A percentile compares a stretch with the other conserved stretches of the same genome.
Evolutionary conservation across 2,797 vertebrate genomes (phyloP).

Genomic region (Todus mexicanus): DNA sequence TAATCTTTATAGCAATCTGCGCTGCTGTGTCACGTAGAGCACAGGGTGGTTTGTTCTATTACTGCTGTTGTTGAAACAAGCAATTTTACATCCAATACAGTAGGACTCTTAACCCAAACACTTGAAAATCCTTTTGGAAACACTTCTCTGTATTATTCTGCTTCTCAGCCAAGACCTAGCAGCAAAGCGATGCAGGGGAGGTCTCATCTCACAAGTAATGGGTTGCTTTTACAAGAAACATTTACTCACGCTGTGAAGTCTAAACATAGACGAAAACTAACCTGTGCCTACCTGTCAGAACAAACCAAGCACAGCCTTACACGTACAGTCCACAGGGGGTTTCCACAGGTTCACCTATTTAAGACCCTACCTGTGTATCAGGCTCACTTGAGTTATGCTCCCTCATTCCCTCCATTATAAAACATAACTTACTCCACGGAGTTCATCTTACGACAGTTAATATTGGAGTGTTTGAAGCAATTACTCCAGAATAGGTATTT

Average conservation of each 20-base stretch:
- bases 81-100: conserved; percentile 9
- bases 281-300: background rate
- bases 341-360: background rate
- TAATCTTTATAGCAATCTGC: background rate
- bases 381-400: background rate
- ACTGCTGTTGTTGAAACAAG: conserved; percentile 39
- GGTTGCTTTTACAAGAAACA: background rate
- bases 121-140: conserved; percentile 38
- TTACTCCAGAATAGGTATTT: conserved; percentile 25
- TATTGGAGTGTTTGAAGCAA: background rate
- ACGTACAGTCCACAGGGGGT: background rate
- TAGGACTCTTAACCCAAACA: conserved; percentile 44
- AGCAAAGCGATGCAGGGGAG: background rate
- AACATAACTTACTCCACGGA: background rate
- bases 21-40: background rate
- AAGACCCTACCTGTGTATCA: background rate
- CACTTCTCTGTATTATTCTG: background rate
- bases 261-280: background rate
- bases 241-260: background rate
- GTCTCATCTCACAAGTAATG: background rate
- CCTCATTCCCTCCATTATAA: background rate
- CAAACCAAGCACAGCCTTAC: background rate
- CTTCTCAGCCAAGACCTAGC: background rate
- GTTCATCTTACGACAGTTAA: background rate
- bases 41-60: background rate